Conservation (phyloP, 1,140 invertebrate genomes). For the Triops longicaudatus region DNA sequence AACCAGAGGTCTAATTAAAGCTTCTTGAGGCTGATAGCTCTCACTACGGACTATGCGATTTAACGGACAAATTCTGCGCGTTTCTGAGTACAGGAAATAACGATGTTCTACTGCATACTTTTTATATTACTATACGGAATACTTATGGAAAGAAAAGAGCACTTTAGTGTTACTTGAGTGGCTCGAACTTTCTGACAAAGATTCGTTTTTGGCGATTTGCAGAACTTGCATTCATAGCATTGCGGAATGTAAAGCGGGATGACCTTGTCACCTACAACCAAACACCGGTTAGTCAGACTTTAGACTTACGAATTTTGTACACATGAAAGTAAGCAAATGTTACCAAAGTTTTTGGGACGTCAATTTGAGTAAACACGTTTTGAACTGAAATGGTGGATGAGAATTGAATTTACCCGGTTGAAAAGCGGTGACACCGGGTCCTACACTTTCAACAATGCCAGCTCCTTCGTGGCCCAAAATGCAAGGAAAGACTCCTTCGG, state of each 20-base stretch:
- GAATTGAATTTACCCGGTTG: constrained; percentile 52
- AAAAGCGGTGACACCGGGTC: constrained; percentile 82
- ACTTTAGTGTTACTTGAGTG: constrained; percentile 58
- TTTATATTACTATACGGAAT: too few relatives aligned
- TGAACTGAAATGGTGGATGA: background rate
- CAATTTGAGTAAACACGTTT: background rate
- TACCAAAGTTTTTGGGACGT: too few relatives aligned
- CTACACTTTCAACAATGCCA: constrained; percentile 92
- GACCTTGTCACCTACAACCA: constrained; percentile 76
- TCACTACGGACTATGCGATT: too few relatives aligned
- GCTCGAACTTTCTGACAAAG: constrained; percentile 87
- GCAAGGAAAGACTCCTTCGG: constrained; percentile 88
- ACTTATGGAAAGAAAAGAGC: too few relatives aligned
- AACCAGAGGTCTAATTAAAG: too few relatives aligned
- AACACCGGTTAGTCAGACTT: background rate
- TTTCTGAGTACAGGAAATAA: too few relatives aligned
- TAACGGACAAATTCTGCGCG: too few relatives aligned
- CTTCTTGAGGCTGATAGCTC: too few relatives aligned
- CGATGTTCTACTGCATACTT: too few relatives aligned
- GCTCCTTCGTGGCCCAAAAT: constrained; percentile 90
- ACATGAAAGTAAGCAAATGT: constrained; percentile 21
- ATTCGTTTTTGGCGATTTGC: constrained; percentile 91
- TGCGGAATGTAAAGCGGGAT: constrained; percentile 94
- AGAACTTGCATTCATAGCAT: constrained; percentile 94
- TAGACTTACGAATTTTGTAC: constrained; percentile 26